Percentiles rank a stretch among this genome's conserved stretches.
Conservation (phyloP, 2,113 vertebrate species). For the Amphilophus citrinellus region DNA sequence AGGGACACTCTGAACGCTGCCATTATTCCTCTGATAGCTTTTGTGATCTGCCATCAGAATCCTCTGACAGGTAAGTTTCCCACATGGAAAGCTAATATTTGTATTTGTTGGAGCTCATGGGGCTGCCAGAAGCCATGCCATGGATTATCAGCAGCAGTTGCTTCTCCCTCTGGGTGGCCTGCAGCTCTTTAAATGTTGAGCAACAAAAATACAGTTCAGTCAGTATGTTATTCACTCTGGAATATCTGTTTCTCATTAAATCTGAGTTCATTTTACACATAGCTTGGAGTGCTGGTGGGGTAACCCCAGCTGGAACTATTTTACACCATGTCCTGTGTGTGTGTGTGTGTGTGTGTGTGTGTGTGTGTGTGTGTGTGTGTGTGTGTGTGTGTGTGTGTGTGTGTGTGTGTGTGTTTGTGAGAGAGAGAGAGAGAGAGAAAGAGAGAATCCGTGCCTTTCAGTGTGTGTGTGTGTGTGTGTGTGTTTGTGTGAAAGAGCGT, state of each 20-base stretch:
- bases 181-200: neutral
- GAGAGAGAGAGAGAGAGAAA: neutral
- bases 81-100: too few relatives aligned
- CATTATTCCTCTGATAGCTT: too few relatives aligned
- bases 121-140: too few relatives aligned
- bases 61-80: too few relatives aligned
- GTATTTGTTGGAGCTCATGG: too few relatives aligned
- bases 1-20: too few relatives aligned
- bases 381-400: too few relatives aligned
- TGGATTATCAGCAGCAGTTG: too few relatives aligned
- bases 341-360: slow-evolving; percentile 25
- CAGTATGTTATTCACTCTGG: neutral
- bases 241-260: neutral
- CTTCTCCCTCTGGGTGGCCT: neutral
- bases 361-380: slow-evolving; percentile 14
- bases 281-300: neutral
- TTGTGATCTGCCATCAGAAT: too few relatives aligned
- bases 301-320: slow-evolving; percentile 22
- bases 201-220: neutral
- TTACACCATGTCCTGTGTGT: slow-evolving; percentile 12
- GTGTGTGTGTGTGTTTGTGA: too few relatives aligned
- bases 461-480: slow-evolving; percentile 17
- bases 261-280: neutral
- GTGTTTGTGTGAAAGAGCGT: slow-evolving; percentile 32
- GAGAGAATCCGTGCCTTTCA: neutral